Percentiles rank a stretch among this genome's conserved stretches.
phyloP scores from a whole-genome alignment of 2,113 vertebrate genomes.

The Gallinago jamesoni region DNA sequence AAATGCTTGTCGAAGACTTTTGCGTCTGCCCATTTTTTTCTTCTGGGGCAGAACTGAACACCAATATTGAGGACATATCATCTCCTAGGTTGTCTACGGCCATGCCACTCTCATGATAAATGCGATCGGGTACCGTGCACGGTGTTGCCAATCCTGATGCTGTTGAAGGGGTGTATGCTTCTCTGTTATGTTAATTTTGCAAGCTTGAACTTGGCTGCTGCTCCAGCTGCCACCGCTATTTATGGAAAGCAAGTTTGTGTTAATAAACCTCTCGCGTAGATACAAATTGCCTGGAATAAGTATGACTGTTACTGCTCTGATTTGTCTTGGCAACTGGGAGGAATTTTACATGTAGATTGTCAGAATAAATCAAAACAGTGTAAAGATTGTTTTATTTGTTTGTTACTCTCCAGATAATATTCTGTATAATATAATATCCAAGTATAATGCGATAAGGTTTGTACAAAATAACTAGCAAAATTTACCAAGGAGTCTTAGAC shows the following conservation, averaged over 20 bases:
- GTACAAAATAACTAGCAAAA: neutral
- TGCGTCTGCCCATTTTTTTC: neutral
- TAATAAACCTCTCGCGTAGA: neutral
- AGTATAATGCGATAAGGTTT: neutral
- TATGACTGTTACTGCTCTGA: neutral
- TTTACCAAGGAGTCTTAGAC: neutral
- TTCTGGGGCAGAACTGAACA: neutral
- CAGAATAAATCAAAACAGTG: neutral
- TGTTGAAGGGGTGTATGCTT: neutral
- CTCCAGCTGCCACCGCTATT: constrained; percentile 9
- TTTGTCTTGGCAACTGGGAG: neutral
- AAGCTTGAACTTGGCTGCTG: neutral
- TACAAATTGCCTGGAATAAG: constrained; percentile 31
- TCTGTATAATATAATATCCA: neutral
- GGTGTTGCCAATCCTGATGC: neutral
- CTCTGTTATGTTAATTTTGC: constrained; percentile 21
- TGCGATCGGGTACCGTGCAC: neutral
- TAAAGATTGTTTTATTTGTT: neutral
- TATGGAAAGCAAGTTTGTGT: constrained; percentile 19
- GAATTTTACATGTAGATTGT: neutral
- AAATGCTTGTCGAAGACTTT: neutral
- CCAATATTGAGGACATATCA: neutral
- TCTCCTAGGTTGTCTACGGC: neutral
- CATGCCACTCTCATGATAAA: neutral
- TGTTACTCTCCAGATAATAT: neutral